A percentile compares a stretch with the other conserved stretches of the same genome.
phyloP scores from a whole-genome alignment of 2,797 vertebrate species.

The Melanitta fusca region DNA sequence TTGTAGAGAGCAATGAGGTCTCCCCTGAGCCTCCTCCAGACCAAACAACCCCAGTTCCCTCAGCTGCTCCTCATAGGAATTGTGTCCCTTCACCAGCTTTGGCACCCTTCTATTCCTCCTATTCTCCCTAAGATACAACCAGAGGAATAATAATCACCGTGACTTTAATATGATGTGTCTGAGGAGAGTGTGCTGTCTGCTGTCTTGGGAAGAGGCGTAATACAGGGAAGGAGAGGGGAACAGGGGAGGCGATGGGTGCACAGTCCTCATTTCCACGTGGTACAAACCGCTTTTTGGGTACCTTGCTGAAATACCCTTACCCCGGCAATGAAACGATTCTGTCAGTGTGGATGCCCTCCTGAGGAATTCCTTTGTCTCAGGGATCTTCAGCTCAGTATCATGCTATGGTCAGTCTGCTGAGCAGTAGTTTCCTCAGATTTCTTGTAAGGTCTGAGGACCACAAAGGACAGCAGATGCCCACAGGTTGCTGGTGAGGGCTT shows the following conservation, averaged over 20 bases:
- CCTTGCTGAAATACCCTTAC: neutral
- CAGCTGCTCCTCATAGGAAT: too few relatives aligned
- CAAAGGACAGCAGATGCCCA: neutral
- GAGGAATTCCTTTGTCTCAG: neutral
- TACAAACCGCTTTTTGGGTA: neutral
- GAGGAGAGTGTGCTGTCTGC: neutral
- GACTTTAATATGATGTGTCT: neutral
- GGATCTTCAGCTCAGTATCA: neutral
- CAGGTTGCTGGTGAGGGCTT: neutral
- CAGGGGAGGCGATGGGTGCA: neutral
- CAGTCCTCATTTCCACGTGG: neutral
- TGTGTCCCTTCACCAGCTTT: neutral
- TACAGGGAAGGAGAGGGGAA: neutral
- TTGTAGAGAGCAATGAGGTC: too few relatives aligned
- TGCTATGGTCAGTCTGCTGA: neutral
- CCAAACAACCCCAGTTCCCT: too few relatives aligned
- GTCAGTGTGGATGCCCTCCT: accelerated
- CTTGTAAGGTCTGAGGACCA: neutral
- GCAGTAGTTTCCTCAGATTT: neutral
- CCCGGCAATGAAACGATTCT: neutral
- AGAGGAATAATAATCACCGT: too few relatives aligned
- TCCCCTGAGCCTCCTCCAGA: too few relatives aligned
- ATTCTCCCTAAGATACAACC: too few relatives aligned
- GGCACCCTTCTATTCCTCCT: too few relatives aligned
- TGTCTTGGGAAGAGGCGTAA: neutral